Conservation (phyloP, 2,888 invertebrate species). For the Chironomus tentans region DNA sequence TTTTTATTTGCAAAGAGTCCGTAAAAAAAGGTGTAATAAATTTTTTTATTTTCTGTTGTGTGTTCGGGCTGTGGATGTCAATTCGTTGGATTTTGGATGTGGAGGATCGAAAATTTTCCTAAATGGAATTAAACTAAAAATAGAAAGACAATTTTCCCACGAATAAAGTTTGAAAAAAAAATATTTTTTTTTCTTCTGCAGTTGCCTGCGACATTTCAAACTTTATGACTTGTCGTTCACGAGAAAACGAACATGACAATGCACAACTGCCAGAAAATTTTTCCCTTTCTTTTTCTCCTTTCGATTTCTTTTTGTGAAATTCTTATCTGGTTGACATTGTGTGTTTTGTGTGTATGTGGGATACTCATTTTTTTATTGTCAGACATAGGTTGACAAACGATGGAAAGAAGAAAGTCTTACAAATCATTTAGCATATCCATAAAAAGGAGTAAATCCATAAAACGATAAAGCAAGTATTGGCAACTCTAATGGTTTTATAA, state of each 20-base stretch:
- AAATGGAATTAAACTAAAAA: too few relatives aligned
- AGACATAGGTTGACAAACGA: not conserved
- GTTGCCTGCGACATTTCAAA: too few relatives aligned
- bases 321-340: not conserved
- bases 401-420: not conserved
- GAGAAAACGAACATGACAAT: too few relatives aligned
- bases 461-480: constrained; percentile 24
- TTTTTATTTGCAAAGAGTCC: not conserved
- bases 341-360: not conserved
- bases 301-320: not conserved
- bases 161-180: too few relatives aligned
- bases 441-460: constrained; percentile 23
- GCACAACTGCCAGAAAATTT: too few relatives aligned
- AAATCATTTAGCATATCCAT: not conserved
- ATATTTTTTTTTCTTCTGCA: too few relatives aligned
- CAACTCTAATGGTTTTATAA: constrained; percentile 27
- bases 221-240: too few relatives aligned
- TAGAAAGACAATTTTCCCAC: too few relatives aligned
- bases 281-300: too few relatives aligned
- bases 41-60: not conserved
- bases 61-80: too few relatives aligned
- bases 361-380: not conserved
- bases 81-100: too few relatives aligned
- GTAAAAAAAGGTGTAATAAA: not conserved
- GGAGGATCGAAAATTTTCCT: too few relatives aligned